phyloP scores from a whole-genome alignment of 2,797 vertebrate species.

The Malurus splendens region DNA sequence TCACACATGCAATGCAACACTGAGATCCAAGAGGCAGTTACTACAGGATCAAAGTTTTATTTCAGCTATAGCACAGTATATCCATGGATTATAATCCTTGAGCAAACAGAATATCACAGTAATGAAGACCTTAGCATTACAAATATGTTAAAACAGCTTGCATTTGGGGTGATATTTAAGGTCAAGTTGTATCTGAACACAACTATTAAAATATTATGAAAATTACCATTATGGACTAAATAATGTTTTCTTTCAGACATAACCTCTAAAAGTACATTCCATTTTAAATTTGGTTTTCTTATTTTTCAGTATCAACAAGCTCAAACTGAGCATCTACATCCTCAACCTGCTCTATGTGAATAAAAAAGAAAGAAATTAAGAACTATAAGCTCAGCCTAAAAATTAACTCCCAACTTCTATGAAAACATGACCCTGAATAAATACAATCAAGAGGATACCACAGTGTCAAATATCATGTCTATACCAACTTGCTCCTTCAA shows the following conservation, averaged over 20 bases:
- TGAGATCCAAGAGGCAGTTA: background rate
- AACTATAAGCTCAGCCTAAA: background rate
- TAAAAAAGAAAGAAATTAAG: background rate
- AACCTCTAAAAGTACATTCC: slow-evolving; percentile 24
- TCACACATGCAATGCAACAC: background rate
- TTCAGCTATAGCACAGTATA: background rate
- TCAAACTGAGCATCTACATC: background rate
- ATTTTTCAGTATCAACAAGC: slow-evolving; percentile 10
- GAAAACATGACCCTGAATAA: background rate
- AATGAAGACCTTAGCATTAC: slow-evolving; percentile 39
- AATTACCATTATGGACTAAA: slow-evolving; percentile 42
- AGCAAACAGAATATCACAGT: slow-evolving; percentile 20
- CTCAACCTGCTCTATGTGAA: background rate
- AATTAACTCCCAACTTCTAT: background rate
- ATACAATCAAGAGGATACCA: background rate
- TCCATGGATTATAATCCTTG: slow-evolving; percentile 15
- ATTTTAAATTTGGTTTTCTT: slow-evolving; percentile 17
- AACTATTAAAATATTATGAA: slow-evolving; percentile 59
- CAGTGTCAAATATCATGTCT: background rate
- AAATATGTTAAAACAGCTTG: slow-evolving; percentile 59
- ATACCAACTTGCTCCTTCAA: background rate
- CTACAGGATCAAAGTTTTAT: slow-evolving; percentile 27
- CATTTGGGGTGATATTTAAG: slow-evolving; percentile 47
- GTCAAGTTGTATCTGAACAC: slow-evolving; percentile 34
- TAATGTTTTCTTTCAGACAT: slow-evolving; percentile 45